These are phyloP conservation scores for Sabatieria punctata DNA, from an alignment of 2,888 invertebrate species.

Conservation along the genomic window DNA sequence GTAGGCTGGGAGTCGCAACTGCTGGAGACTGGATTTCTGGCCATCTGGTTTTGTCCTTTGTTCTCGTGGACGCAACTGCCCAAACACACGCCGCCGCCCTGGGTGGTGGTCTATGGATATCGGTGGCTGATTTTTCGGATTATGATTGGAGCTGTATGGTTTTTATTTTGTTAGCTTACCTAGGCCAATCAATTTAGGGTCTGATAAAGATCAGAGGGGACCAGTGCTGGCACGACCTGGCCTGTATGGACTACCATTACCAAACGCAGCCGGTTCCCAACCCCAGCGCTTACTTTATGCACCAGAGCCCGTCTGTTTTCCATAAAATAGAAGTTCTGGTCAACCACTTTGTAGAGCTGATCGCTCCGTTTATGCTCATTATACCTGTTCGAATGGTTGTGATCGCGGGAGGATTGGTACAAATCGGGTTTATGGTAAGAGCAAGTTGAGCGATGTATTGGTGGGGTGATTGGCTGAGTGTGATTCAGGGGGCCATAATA, in stretches of 20 bases:
- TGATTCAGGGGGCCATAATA: constrained; percentile 32
- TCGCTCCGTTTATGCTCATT: constrained; percentile 31
- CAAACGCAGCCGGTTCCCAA: constrained; percentile 38
- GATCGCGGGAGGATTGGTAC: constrained; percentile 32
- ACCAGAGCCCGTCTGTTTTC: constrained; percentile 30
- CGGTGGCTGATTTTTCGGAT: constrained; percentile 36
- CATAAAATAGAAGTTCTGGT: constrained; percentile 34
- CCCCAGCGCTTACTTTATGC: constrained; percentile 35
- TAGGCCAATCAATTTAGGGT: no score
- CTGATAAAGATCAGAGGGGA: constrained; percentile 37
- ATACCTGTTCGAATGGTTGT: constrained; percentile 20
- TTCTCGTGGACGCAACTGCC: constrained; percentile 26
- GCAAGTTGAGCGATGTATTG: no score
- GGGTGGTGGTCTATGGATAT: constrained; percentile 28
- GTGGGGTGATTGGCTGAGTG: no score
- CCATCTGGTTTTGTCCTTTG: constrained; percentile 33
- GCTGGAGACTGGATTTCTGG: constrained; percentile 35
- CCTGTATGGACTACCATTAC: constrained; percentile 37
- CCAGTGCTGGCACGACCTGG: constrained; percentile 35
- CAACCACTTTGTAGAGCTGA: constrained; percentile 36
- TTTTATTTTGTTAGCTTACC: background rate
- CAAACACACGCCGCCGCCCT: constrained; percentile 27
- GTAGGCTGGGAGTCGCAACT: constrained; percentile 36
- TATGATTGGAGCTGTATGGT: constrained; percentile 36
- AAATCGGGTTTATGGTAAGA: constrained; percentile 34